These are phyloP conservation scores for Euproctis similis DNA, from an alignment of 2,888 invertebrate species.

Conservation along the genomic window DNA sequence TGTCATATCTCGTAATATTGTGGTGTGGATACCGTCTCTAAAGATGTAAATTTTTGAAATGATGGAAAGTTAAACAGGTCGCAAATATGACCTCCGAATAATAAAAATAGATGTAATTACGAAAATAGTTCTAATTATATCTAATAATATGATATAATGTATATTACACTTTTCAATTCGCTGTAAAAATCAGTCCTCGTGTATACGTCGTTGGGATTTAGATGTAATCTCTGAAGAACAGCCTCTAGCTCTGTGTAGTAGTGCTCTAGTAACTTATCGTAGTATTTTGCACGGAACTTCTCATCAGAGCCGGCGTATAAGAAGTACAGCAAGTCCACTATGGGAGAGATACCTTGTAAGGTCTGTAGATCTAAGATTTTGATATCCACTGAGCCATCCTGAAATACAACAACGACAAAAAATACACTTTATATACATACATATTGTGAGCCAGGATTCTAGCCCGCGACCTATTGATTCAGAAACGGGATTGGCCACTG, in stretches of 20 bases:
- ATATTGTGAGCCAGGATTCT: too few species aligned
- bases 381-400: conserved; percentile 34
- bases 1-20: too few species aligned
- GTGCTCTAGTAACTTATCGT: conserved; percentile 21
- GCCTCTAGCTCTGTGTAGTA: conserved; percentile 29
- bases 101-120: too few species aligned
- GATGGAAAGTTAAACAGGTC: too few species aligned
- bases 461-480: too few species aligned
- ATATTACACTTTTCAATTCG: conserved; percentile 37
- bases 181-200: conserved; percentile 35
- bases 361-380: conserved; percentile 50
- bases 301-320: conserved; percentile 42
- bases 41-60: too few species aligned
- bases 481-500: too few species aligned
- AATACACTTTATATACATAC: too few species aligned
- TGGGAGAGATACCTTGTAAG: conserved; percentile 35
- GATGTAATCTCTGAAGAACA: conserved; percentile 24
- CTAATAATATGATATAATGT: too few species aligned
- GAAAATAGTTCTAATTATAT: too few species aligned
- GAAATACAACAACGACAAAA: conserved; percentile 14
- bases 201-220: conserved; percentile 33
- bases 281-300: conserved; percentile 35
- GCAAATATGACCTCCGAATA: too few species aligned
- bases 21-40: too few species aligned
- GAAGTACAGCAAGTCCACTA: conserved; percentile 43